Evolutionary conservation across 2,797 vertebrate species (phyloP), one percentile per base, ranked within the genome.

Genomic region (Echeneis naucrates): DNA sequence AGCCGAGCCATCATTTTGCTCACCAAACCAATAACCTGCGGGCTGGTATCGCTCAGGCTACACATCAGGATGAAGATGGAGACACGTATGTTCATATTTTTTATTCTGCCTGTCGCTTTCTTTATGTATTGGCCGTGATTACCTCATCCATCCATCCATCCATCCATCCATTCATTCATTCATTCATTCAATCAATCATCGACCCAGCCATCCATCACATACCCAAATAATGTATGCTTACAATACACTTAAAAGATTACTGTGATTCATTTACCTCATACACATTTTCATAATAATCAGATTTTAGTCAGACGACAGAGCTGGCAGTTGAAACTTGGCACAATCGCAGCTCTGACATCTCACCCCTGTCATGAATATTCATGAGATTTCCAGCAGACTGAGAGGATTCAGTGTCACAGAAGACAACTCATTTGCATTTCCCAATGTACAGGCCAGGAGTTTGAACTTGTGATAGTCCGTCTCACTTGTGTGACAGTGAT

Each of bases 1-100:
- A 87, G 23, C 50, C 23, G 4, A 53, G 11, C 30, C 61, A 40
- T n/a, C 32, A 68, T 33, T 44, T 40, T 23, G 37, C 47, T 48
- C 77, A 73, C 5, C 86, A 76, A 26, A 57, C 76, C 0, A 83
- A 86, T 19, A 60, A 68, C 45, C 59, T 76, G 44, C 72, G 63
- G 77, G 21, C 70, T 16, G 53, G 16, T 16, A 69, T 92, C 2
- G 24, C 85, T 51, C 48, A 89, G 77, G 93, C 93, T 16, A 92
- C 89, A 4, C 82, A 11, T 62, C 92, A 93, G 68, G 93, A 94
- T 77, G 91, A 94, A 61, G 93, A 94, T 26, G 93, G 93, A 77
- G 93, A 94, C 90, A 94, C 92, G 93, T 94, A 92, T 72, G 93
- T 91, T 68, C 21, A 69, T 48, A 8, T 57, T 44, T 61, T 57